phyloP scores from a whole-genome alignment of 2,797 vertebrate species.

The Calcarius lapponicus region DNA sequence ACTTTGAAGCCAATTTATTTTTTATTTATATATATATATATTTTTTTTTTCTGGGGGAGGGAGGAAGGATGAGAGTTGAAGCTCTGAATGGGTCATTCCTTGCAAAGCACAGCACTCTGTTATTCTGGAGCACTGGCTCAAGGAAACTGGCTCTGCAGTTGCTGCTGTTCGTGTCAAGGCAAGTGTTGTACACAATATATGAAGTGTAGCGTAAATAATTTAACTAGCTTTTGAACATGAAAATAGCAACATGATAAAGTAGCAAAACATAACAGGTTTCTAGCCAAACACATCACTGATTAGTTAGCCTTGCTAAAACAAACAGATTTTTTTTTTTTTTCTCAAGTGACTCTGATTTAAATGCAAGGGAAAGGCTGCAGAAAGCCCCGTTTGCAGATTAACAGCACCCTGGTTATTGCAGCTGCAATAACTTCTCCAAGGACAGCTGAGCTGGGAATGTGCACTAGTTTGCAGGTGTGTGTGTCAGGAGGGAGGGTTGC shows the following conservation, averaged over 20 bases:
- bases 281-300: conserved; percentile 43
- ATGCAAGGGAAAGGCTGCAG: neutral
- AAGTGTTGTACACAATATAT: conserved; percentile 58
- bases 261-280: conserved; percentile 50
- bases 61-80: neutral
- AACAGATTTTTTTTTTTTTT: neutral
- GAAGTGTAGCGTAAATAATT: conserved; percentile 67
- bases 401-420: neutral
- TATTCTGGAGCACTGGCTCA: neutral
- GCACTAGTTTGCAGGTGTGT: neutral
- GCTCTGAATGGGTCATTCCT: neutral
- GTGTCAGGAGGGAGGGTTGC: neutral
- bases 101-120: neutral
- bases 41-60: neutral
- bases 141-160: conserved; percentile 27
- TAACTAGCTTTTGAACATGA: conserved; percentile 62
- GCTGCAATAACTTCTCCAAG: neutral
- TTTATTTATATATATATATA: neutral
- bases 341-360: neutral
- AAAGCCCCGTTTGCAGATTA: neutral
- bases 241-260: conserved; percentile 54
- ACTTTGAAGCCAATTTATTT: neutral
- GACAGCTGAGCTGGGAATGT: neutral
- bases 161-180: conserved; percentile 37
- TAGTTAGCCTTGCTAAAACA: conserved; percentile 18